phyloP scores from a whole-genome alignment of 2,113 vertebrate species.

The Syngnathus typhle region DNA sequence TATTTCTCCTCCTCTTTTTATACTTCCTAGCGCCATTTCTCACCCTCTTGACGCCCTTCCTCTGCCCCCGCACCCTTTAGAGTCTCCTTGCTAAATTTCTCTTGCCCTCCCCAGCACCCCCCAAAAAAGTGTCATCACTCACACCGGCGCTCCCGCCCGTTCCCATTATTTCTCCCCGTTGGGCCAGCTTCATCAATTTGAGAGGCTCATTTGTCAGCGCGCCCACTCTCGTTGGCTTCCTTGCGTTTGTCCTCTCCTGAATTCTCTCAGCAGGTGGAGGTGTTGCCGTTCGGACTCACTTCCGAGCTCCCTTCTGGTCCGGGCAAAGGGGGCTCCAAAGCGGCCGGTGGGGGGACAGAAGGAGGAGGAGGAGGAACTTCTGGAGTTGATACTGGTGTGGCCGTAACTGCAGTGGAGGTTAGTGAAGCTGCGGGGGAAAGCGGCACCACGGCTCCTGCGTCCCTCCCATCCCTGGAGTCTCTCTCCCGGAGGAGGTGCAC shows the following conservation, averaged over 20 bases:
- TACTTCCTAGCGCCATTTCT: conserved; percentile 45
- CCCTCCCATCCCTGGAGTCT: conserved; percentile 53
- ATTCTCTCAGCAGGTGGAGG: conserved; percentile 82
- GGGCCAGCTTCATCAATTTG: conserved; percentile 32
- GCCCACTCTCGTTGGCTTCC: conserved; percentile 29
- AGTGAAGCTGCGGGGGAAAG: conserved; percentile 44
- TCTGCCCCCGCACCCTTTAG: conserved; percentile 52
- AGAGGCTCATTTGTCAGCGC: conserved; percentile 31
- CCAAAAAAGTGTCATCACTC: conserved; percentile 39
- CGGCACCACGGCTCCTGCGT: conserved; percentile 45
- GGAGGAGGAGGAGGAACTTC: conserved; percentile 31
- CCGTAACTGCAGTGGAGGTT: conserved; percentile 31
- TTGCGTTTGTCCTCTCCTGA: conserved; percentile 25
- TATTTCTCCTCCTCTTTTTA: conserved; percentile 40
- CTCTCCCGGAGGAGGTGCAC: conserved; percentile 80
- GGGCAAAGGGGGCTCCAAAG: conserved; percentile 62
- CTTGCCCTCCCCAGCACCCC: conserved; percentile 44
- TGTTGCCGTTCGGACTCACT: conserved; percentile 80
- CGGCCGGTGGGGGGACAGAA: conserved; percentile 63
- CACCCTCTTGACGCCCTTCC: conserved; percentile 42
- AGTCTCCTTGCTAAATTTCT: conserved; percentile 41
- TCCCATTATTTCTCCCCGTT: conserved; percentile 39
- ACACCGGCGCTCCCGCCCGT: conserved; percentile 41
- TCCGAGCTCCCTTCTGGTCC: conserved; percentile 75
- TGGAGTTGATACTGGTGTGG: conserved; percentile 32